These are phyloP conservation scores for Rhizoglyphus robini DNA, from an alignment of 1,140 invertebrate species.

Conservation along the genomic window DNA sequence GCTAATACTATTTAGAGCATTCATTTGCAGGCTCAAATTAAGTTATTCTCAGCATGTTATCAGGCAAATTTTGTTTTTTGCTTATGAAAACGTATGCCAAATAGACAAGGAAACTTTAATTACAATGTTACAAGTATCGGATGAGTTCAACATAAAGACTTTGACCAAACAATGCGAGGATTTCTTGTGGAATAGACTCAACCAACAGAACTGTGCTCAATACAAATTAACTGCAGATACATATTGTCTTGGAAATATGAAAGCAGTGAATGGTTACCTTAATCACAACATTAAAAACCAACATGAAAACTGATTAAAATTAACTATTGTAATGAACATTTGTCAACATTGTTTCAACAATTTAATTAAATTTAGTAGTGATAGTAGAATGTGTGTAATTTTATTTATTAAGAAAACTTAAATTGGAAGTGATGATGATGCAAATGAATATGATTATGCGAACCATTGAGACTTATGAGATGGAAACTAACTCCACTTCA, in stretches of 20 bases:
- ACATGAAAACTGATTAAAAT: not conserved
- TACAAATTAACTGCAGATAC: not conserved
- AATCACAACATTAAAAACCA: not conserved
- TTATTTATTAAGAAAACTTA: no score
- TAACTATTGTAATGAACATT: not conserved
- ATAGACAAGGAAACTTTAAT: not conserved
- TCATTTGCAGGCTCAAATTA: not conserved
- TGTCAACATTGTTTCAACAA: no score
- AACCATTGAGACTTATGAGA: slow-evolving; percentile 55
- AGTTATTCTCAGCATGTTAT: not conserved
- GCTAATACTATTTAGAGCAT: not conserved
- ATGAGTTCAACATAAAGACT: not conserved
- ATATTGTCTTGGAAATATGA: not conserved
- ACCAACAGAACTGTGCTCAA: not conserved
- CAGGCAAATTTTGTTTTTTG: not conserved
- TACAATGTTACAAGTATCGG: not conserved
- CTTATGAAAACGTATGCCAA: not conserved
- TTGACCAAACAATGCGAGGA: not conserved
- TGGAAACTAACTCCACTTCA: slow-evolving; percentile 68
- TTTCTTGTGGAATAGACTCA: not conserved
- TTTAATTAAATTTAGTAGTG: no score
- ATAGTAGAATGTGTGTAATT: no score
- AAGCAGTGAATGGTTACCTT: not conserved
- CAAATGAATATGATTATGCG: no score
- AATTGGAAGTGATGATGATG: no score